Evolutionary conservation across 2,797 vertebrate species (phyloP), one percentile per base, ranked within the genome.

Genomic region (Ficedula albicollis): DNA sequence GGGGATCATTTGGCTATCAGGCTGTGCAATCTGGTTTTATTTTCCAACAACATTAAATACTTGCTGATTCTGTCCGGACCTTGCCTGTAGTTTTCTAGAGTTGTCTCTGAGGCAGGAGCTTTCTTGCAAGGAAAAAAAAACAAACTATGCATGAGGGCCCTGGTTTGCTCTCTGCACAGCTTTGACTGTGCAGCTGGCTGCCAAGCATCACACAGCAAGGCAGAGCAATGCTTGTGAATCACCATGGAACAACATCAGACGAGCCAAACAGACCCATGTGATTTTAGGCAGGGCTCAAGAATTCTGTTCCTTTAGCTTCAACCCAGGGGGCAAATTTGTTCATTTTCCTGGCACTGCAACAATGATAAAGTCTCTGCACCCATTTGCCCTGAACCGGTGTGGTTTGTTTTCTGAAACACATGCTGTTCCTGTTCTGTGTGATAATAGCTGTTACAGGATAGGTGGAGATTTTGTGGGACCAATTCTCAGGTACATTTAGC

Each of bases 211-310:
- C 91, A 90, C 67, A 80, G 77, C 76, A 43, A 88, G 85, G 87
- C 95, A 87, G 83, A 93, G 91, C 39, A 82, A 38, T 38, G 85
- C 90, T 74, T 82, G 52, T 87, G 91, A 96, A 94, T 88, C 84
- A 84, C 90, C 23, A 2, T 89, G 77, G 85, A 96, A 95, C 91
- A 90, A 86, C 95, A 96, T 86, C 83, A 92, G 89, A 79, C 1
- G 1, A 95, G 78, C 80, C 86, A 88, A 90, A 84, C 4, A 22
- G 49, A 73, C 36, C 79, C 94, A 80, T 91, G 96, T 96, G 96
- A 97, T 96, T 95, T 84, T 91, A 95, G 91, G 85, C 91, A 93
- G 77, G 89, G 87, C 83, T 95, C 41, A 87, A 94, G 85, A 90
- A 93, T 91, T 93, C 70, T 38, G 43, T 94, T 96, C 85, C 84